These are phyloP conservation scores for Pocillopora meandrina DNA, from an alignment of 92 coral and sea anemone genomes.

Conservation along the genomic window DNA sequence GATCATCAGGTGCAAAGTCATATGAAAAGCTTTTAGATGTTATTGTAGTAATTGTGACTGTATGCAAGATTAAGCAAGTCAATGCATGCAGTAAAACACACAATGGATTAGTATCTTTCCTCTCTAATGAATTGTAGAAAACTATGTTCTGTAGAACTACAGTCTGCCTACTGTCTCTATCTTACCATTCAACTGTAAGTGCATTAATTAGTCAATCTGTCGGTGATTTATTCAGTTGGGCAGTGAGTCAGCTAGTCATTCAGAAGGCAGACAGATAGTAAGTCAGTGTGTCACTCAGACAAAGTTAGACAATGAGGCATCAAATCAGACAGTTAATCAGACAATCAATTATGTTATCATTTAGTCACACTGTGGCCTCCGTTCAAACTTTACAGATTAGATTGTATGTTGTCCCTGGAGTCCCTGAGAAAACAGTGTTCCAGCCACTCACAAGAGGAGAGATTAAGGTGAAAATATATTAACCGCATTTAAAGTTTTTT, in stretches of 20 bases:
- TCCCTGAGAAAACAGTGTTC: constrained; percentile 81
- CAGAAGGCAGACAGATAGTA: neutral
- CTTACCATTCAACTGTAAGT: neutral
- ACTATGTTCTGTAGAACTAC: too few relatives aligned
- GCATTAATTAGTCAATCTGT: too few relatives aligned
- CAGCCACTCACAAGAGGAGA: constrained; percentile 93
- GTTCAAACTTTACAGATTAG: constrained; percentile 57
- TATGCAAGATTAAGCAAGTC: too few relatives aligned
- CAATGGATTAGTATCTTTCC: too few relatives aligned
- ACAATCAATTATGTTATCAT: neutral
- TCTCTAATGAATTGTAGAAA: too few relatives aligned
- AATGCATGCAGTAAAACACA: too few relatives aligned
- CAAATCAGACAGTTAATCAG: neutral
- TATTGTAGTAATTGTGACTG: too few relatives aligned
- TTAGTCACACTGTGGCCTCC: neutral
- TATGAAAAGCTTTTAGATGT: too few relatives aligned
- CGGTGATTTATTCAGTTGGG: too few relatives aligned
- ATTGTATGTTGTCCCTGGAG: constrained; percentile 85
- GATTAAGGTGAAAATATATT: constrained; percentile 64
- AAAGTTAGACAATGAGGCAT: neutral
- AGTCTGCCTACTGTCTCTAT: neutral
- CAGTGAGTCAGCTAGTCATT: neutral
- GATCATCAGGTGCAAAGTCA: constrained; percentile 76
- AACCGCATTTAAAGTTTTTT: too few relatives aligned
- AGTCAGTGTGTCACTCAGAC: neutral